These are phyloP conservation scores for Motacilla alba DNA, from an alignment of 2,113 vertebrate species.

Conservation along the genomic window DNA sequence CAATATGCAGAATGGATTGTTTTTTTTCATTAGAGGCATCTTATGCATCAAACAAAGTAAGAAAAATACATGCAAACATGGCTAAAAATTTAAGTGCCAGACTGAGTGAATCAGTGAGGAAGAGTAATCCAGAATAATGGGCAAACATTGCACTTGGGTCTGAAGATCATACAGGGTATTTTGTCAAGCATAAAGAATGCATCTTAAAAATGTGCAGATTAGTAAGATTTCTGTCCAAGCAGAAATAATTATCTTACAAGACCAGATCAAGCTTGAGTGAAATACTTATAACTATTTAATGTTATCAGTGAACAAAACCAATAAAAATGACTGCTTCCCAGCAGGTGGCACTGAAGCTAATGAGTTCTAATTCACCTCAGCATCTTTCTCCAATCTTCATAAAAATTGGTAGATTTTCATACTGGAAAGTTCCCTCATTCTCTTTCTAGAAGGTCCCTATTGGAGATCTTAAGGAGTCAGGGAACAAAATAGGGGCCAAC, in stretches of 20 bases:
- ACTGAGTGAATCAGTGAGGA: neutral
- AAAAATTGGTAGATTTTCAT: neutral
- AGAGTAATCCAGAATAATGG: neutral
- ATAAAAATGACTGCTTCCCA: neutral
- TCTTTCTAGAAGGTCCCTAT: neutral
- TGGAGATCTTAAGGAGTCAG: neutral
- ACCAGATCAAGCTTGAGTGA: neutral
- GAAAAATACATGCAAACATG: neutral
- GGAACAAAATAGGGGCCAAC: neutral
- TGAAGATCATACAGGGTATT: neutral
- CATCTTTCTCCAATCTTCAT: neutral
- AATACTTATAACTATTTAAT: neutral
- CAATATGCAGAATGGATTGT: neutral
- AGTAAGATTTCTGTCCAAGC: neutral
- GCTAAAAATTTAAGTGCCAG: neutral
- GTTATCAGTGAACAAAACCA: neutral
- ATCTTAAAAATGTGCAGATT: neutral
- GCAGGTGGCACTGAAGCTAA: slow-evolving; percentile 30
- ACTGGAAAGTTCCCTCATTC: neutral
- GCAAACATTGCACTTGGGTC: neutral
- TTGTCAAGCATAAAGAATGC: neutral
- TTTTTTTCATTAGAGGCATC: neutral
- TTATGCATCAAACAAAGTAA: neutral
- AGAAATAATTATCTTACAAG: neutral
- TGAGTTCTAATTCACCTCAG: neutral